Conservation (phyloP, 2,797 vertebrate genomes). For the Toxotes lorentzi region DNA sequence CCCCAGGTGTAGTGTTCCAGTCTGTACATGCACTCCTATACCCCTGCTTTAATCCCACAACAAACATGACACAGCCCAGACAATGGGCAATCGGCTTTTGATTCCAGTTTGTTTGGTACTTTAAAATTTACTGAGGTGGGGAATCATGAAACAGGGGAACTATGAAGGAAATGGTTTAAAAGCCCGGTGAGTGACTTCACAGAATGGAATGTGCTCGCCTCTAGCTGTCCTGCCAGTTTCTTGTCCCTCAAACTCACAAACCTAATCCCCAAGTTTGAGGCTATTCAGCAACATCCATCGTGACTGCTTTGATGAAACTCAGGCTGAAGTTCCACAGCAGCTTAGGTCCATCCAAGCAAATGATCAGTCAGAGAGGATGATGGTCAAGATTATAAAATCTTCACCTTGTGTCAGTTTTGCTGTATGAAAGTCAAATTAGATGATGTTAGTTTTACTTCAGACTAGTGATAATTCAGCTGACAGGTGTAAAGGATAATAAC, state of each 20-base stretch:
- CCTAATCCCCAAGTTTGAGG: slow-evolving; percentile 62
- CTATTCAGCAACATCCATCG: slow-evolving; percentile 38
- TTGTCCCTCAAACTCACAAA: slow-evolving; percentile 42
- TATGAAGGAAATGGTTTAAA: neutral
- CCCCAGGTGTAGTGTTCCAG: slow-evolving; percentile 49
- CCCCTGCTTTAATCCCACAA: slow-evolving; percentile 12
- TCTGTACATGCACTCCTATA: neutral
- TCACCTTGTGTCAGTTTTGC: slow-evolving; percentile 11
- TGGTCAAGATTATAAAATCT: slow-evolving; percentile 37
- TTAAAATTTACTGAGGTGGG: neutral
- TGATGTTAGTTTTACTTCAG: slow-evolving; percentile 9
- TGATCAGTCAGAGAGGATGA: slow-evolving; percentile 53
- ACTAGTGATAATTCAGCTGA: slow-evolving; percentile 9
- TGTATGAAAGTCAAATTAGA: slow-evolving; percentile 29
- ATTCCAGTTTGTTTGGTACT: neutral
- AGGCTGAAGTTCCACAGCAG: slow-evolving; percentile 61
- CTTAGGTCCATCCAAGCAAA: slow-evolving; percentile 72
- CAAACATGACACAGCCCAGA: neutral
- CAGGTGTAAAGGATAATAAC: slow-evolving; percentile 7
- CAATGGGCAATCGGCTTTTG: neutral
- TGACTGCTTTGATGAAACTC: slow-evolving; percentile 56
- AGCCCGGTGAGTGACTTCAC: slow-evolving; percentile 16
- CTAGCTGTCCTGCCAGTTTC: slow-evolving; percentile 42
- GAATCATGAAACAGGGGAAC: neutral
- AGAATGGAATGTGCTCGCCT: slow-evolving; percentile 56